Evolutionary conservation across 2,888 invertebrate species (phyloP), one percentile per base, ranked within the genome.

Genomic region (Listrodromus nycthemerus): DNA sequence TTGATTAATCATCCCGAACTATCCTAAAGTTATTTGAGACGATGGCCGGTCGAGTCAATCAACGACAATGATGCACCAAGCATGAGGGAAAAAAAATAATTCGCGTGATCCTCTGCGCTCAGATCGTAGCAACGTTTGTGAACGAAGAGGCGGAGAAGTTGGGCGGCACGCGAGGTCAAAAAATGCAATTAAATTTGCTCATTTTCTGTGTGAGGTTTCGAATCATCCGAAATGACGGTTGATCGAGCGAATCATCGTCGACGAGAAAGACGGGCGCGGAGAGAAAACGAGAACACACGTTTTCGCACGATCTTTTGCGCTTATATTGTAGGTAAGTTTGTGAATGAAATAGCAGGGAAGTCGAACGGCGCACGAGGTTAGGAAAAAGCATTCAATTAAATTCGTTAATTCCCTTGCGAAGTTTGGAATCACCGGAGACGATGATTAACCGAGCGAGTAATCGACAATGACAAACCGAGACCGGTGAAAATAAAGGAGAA

Each of bases 341-440:
- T 63, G 37, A 61, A 50, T 45, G 48, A n/a, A 50, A n/a, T 50
- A 67, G 69, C 69, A 70, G n/a, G n/a, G n/a, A 85, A 85, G 82
- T 86, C 85, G 79, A 85, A 75, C 83, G 81, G 83, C 86, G 86
- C 84, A 82, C 85, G 73, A 82, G 84, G 85, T 74, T 70, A 81
- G 70, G 78, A 84, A 80, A 80, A 70, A 52, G n/a, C n/a, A n/a
- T n/a, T n/a, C n/a, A n/a, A n/a, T n/a, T n/a, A n/a, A 24, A 13
- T 55, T 21, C 2, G 21, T 21, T 24, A 10, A 10, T 55, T 55
- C 24, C 24, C 24, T 13, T 13, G 41, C 41, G 10, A 2, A 41
- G 4, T 16, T 45, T 45, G 5, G 3, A 45, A 13, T 55, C 2
- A 24, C 4, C 24, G 7, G 21, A 19, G 52, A 52, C 21, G 19